phyloP scores from a whole-genome alignment of 2,797 vertebrate genomes.

The Parauchenoglanis punctatus region DNA sequence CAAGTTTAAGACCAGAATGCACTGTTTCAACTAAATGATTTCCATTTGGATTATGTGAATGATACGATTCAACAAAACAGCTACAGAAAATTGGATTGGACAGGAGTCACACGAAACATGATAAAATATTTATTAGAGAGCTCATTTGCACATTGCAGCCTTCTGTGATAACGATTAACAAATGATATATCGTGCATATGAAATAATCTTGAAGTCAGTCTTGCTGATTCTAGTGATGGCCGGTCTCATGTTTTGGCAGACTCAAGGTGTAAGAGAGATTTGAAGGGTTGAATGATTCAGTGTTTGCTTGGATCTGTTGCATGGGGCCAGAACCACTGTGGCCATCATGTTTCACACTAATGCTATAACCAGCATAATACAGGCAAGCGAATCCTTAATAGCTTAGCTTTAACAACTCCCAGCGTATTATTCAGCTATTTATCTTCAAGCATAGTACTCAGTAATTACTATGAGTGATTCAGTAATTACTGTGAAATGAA shows the following conservation, averaged over 20 bases:
- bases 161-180: neutral
- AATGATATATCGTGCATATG: neutral
- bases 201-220: neutral
- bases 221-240: neutral
- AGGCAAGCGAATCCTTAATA: too few species aligned
- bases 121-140: slow-evolving; percentile 3
- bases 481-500: neutral
- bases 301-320: neutral
- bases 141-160: neutral
- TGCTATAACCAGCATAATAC: neutral
- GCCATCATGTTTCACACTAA: neutral
- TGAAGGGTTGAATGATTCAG: neutral
- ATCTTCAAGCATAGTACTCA: neutral
- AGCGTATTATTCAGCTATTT: neutral
- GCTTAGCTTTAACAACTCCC: neutral
- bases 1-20: neutral
- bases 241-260: neutral
- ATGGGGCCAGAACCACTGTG: neutral
- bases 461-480: neutral
- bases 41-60: slow-evolving; percentile 15
- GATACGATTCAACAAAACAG: neutral
- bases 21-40: slow-evolving; percentile 10
- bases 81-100: neutral
- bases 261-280: neutral
- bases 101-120: neutral